Evolutionary conservation across 2,888 invertebrate genomes (phyloP), one percentile per base, ranked within the genome.

Genomic region (Timema podura): DNA sequence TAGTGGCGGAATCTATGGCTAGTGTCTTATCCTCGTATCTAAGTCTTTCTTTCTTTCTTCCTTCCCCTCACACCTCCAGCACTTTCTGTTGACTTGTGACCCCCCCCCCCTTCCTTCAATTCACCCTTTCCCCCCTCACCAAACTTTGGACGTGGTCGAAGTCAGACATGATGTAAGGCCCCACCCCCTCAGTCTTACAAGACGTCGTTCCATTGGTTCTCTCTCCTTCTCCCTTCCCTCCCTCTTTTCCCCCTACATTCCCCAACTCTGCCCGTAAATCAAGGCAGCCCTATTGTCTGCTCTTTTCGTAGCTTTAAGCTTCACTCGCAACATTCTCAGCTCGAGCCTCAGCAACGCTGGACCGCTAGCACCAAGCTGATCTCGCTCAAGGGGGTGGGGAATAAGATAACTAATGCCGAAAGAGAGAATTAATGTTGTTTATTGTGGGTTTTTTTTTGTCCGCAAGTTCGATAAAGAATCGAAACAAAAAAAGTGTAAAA

Each of bases 251-350:
- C 11, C 11, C 11, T 11, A 49, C 10, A 9, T 13, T 16, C 64
- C n/a, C 15, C 64, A 16, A 11, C n/a, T 5, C 13, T 5, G 65
- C 65, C 64, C 16, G 70, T 64, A 64, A 70, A 70, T 70, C 70
- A 68, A 68, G 68, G 68, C 68, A 15, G 49, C 66, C 65, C 69
- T n/a, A 59, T 70, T 70, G 69, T 70, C 57, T 70, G 69, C 44
- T 54, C n/a, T n/a, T n/a, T n/a, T n/a, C n/a, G n/a, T n/a, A n/a
- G n/a, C n/a, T n/a, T n/a, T n/a, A n/a, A n/a, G n/a, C n/a, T n/a
- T n/a, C n/a, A n/a, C n/a, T n/a, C n/a, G n/a, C n/a, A n/a, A n/a
- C n/a, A n/a, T n/a, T n/a, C n/a, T n/a, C n/a, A n/a, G n/a, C n/a
- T n/a, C n/a, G n/a, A n/a, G n/a, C n/a, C n/a, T n/a, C n/a, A n/a